Percentiles rank a stretch among this genome's conserved stretches.
Conservation (phyloP, 2,797 vertebrate genomes). For the Lerista edwardsae region DNA sequence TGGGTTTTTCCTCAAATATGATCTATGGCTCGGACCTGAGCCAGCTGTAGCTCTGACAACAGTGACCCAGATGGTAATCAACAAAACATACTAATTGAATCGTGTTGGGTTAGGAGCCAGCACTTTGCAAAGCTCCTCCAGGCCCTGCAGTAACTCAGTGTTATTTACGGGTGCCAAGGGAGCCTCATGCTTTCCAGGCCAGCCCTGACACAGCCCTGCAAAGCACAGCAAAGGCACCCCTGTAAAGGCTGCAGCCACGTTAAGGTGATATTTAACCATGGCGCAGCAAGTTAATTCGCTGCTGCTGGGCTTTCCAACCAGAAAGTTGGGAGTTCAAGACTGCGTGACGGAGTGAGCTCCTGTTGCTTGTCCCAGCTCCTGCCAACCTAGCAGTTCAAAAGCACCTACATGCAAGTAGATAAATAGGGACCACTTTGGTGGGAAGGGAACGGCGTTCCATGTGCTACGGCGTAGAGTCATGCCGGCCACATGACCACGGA, state of each 20-base stretch:
- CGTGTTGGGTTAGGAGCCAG: conserved; percentile 25
- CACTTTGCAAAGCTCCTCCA: not conserved
- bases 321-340: too few relatives aligned
- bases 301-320: too few relatives aligned
- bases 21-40: conserved; percentile 35
- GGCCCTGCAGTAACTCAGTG: not conserved
- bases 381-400: too few relatives aligned
- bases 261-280: not conserved
- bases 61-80: conserved; percentile 55
- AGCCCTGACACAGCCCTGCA: conserved; percentile 8
- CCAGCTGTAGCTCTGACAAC: conserved; percentile 55
- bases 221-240: not conserved
- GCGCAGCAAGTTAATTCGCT: too few relatives aligned
- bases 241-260: too few relatives aligned
- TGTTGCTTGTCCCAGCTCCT: too few relatives aligned
- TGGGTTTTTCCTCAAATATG: conserved; percentile 42
- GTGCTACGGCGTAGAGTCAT: too few relatives aligned
- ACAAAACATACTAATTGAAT: conserved; percentile 53
- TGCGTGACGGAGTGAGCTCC: too few relatives aligned
- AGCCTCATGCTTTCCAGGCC: not conserved
- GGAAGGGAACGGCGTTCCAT: too few relatives aligned
- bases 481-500: too few relatives aligned
- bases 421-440: too few relatives aligned
- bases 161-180: not conserved
- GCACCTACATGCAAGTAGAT: too few relatives aligned